phyloP scores from a whole-genome alignment of 2,113 vertebrate species.

The Semnornis frantzii region DNA sequence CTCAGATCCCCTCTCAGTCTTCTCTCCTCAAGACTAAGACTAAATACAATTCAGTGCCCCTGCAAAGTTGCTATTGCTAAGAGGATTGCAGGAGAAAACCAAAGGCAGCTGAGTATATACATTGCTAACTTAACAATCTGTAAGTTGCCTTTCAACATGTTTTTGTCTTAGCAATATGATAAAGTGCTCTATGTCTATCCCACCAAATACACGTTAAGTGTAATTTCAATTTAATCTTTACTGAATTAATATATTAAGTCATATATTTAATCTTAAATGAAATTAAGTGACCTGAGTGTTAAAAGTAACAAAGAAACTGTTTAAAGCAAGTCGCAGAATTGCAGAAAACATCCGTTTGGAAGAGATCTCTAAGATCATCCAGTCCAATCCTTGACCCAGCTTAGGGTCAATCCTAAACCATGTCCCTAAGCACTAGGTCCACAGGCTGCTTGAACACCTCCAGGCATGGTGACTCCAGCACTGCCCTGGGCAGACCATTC shows the following conservation, averaged over 20 bases:
- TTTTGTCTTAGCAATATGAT: not conserved
- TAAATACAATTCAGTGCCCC: not conserved
- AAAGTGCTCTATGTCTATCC: not conserved
- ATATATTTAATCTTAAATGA: not conserved
- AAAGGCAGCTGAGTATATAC: not conserved
- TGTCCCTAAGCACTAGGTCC: too few relatives aligned
- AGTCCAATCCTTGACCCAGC: too few relatives aligned
- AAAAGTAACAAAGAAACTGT: not conserved
- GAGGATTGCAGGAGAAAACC: not conserved
- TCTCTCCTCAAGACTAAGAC: too few relatives aligned
- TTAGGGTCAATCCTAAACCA: too few relatives aligned
- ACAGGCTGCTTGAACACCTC: too few relatives aligned
- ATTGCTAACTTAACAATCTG: not conserved
- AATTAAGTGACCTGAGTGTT: not conserved
- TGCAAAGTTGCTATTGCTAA: not conserved
- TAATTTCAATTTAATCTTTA: not conserved
- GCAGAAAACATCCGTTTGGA: too few relatives aligned
- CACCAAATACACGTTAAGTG: not conserved
- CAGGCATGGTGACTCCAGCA: too few relatives aligned
- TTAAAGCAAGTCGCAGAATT: too few relatives aligned
- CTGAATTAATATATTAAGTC: not conserved
- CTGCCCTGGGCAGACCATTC: too few relatives aligned
- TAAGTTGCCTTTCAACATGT: not conserved
- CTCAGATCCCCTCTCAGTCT: too few relatives aligned
- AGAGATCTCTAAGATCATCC: too few relatives aligned